Base-by-base conservation (phyloP, 1,140 invertebrate species). In the Colletes gigas region DNA sequence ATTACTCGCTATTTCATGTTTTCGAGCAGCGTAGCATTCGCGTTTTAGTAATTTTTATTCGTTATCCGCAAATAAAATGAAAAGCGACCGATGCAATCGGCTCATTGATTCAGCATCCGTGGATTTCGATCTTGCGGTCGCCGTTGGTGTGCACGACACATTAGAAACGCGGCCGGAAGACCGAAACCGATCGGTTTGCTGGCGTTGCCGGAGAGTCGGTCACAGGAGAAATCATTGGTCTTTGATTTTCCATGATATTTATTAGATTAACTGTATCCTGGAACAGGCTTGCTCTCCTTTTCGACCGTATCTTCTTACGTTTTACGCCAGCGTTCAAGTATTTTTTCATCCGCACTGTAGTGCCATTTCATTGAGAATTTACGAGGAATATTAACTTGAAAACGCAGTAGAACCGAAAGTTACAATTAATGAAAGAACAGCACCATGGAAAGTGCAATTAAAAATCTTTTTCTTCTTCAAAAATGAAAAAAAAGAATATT, bases 81-180 rank as follows among this genome's bases (percentile, higher is more conserved):
- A 52, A 66, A 59, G 69, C 69, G 15, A 78, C 73, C 60, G 19
- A 50, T 5, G 39, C 52, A 57, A 41, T 65, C 50, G 50, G 17
- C 44, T 62, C 47, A 62, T 67, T 62, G 70, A 83, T 67, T 70
- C 50, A 50, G 57, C 14, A 69, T 60, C 77, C 57, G 39, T 73
- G 47, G 81, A 83, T 80, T 83, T 80, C 77, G 55, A 80, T 70
- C 55, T 80, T 80, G 81, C 77, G 81, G 81, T 82, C 21, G 44
- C 3, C n/a, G 50, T 41, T 8, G 62, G 66, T 44, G 78, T 81
- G 70, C 70, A 71, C 82, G 65, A 76, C 70, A 74, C 57, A 70
- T 78, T 82, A 86, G 82, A 82, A 84, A 78, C 66, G 76, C n/a
- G 73, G 76, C 67, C 68, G 70, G 76, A 76, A 82, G 78, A 74